phyloP scores from a whole-genome alignment of 2,113 vertebrate genomes.

The Camelus dromedarius region DNA sequence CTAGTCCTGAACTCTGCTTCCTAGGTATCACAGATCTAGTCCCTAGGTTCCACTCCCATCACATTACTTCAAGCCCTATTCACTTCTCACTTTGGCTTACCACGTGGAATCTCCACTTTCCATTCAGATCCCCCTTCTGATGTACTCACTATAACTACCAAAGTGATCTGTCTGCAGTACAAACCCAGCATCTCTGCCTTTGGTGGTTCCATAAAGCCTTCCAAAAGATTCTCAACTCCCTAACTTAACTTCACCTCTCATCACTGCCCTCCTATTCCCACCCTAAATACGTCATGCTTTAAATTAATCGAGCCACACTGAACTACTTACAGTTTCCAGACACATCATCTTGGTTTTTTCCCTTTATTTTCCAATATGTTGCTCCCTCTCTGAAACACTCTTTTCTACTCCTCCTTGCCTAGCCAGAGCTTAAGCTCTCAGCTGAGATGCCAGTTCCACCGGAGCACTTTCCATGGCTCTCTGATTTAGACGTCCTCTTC shows the following conservation, averaged over 20 bases:
- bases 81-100: neutral
- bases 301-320: neutral
- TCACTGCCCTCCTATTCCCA: neutral
- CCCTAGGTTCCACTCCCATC: neutral
- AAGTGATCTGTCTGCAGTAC: neutral
- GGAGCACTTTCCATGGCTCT: slow-evolving; percentile 13
- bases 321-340: neutral
- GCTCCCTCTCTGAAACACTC: neutral
- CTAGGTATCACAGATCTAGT: neutral
- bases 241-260: neutral
- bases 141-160: neutral
- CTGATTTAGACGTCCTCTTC: slow-evolving; percentile 5
- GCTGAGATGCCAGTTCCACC: neutral
- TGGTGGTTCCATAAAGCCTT: neutral
- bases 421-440: slow-evolving; percentile 27
- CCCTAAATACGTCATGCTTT: neutral
- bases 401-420: neutral
- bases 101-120: neutral
- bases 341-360: neutral
- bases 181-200: neutral
- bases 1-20: neutral
- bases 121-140: neutral
- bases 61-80: neutral
- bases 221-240: neutral
- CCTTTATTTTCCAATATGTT: neutral